phyloP scores from a whole-genome alignment of 2,888 invertebrate species.

The Meiosimyza decipiens region DNA sequence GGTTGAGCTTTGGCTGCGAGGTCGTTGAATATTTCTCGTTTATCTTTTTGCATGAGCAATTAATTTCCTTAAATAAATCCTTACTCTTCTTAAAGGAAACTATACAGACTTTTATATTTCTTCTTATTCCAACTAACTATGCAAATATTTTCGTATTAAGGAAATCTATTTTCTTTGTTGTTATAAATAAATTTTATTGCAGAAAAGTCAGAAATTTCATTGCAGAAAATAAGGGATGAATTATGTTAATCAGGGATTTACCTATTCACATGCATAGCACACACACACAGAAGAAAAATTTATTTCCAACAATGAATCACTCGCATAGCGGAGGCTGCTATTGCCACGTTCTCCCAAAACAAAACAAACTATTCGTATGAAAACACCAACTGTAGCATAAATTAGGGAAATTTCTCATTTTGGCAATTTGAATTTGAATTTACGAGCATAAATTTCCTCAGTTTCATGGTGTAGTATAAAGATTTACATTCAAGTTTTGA shows the following conservation, averaged over 20 bases:
- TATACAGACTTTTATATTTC: too few species aligned
- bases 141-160: too few species aligned
- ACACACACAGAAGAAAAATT: constrained; percentile 8
- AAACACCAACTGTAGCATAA: constrained; percentile 33
- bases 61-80: too few species aligned
- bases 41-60: too few species aligned
- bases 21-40: too few species aligned
- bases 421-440: constrained; percentile 28
- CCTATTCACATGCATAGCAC: constrained; percentile 12
- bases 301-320: constrained; percentile 33
- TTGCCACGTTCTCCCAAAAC: neutral
- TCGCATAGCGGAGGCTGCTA: neutral
- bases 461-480: too few species aligned
- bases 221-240: constrained; percentile 28
- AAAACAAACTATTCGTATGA: neutral
- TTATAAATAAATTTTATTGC: neutral
- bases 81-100: too few species aligned
- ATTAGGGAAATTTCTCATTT: constrained; percentile 35
- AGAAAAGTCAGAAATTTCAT: neutral
- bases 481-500: constrained; percentile 17
- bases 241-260: constrained; percentile 35
- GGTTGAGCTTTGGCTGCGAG: too few species aligned
- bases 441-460: constrained; percentile 9
- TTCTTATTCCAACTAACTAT: too few species aligned
- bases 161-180: too few species aligned